These are phyloP conservation scores for Papilio helenus DNA, from an alignment of 1,140 invertebrate genomes.

Conservation along the genomic window DNA sequence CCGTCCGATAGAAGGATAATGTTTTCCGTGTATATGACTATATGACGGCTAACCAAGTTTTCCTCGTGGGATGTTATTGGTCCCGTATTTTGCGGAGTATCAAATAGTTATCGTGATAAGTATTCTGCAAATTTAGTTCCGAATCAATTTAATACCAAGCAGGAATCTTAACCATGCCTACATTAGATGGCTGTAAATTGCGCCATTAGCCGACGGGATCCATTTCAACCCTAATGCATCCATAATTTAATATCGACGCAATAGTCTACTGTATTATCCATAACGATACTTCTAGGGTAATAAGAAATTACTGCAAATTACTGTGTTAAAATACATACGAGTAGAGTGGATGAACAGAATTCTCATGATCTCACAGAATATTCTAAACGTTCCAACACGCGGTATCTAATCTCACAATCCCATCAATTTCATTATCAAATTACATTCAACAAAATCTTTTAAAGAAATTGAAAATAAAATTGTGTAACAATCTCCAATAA, in stretches of 20 bases:
- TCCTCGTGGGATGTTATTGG: neutral
- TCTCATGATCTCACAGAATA: too few relatives aligned
- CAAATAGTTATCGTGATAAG: too few relatives aligned
- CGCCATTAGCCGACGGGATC: neutral
- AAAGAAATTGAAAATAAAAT: conserved; percentile 12
- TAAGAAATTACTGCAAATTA: neutral
- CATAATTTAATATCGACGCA: neutral
- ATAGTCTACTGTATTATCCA: neutral
- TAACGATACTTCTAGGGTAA: neutral
- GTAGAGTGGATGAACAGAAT: too few relatives aligned
- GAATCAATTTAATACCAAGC: neutral
- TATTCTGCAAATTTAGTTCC: too few relatives aligned
- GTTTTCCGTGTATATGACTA: too few relatives aligned
- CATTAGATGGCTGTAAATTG: neutral
- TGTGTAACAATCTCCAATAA: neutral
- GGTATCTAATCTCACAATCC: too few relatives aligned
- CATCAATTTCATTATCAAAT: too few relatives aligned
- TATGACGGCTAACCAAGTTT: neutral
- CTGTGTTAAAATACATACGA: neutral
- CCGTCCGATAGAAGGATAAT: too few relatives aligned
- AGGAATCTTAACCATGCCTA: neutral
- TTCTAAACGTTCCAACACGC: too few relatives aligned
- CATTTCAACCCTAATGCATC: neutral
- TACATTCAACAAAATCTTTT: neutral
- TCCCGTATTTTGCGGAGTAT: too few relatives aligned